phyloP scores from a whole-genome alignment of 2,888 invertebrate species.

The Eupithecia exiguata region DNA sequence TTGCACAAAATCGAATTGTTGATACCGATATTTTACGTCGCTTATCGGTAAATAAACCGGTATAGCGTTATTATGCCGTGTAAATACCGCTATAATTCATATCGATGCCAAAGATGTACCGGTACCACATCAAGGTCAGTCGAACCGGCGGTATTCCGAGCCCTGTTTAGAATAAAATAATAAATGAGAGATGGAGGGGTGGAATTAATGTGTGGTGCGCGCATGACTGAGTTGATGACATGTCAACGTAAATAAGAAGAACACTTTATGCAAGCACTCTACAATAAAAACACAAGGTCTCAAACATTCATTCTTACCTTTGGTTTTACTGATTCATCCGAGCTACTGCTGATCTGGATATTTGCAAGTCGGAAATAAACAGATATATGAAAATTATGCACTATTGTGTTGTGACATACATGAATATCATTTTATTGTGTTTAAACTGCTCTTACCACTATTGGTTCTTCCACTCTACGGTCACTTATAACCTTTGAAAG shows the following conservation, averaged over 20 bases:
- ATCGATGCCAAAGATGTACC: too few relatives aligned
- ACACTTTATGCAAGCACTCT: background rate
- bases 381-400: background rate
- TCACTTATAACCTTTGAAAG: background rate
- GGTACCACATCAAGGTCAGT: too few relatives aligned
- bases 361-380: slow-evolving; percentile 14
- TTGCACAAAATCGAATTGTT: too few relatives aligned
- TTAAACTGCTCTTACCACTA: background rate
- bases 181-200: background rate
- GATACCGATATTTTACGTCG: too few relatives aligned
- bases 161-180: background rate
- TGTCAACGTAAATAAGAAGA: background rate
- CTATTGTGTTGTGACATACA: background rate
- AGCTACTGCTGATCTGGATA: background rate
- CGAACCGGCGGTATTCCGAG: too few relatives aligned
- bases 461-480: background rate
- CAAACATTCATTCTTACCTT: slow-evolving; percentile 4
- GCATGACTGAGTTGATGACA: background rate
- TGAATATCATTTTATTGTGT: background rate
- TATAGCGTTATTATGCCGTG: too few relatives aligned
- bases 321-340: slow-evolving; percentile 6
- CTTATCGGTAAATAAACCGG: too few relatives aligned
- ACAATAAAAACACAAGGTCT: background rate
- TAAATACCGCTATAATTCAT: too few relatives aligned
- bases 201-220: background rate